Evolutionary conservation across 2,113 vertebrate species (phyloP).

Genomic region (Glaucidium brasilianum): DNA sequence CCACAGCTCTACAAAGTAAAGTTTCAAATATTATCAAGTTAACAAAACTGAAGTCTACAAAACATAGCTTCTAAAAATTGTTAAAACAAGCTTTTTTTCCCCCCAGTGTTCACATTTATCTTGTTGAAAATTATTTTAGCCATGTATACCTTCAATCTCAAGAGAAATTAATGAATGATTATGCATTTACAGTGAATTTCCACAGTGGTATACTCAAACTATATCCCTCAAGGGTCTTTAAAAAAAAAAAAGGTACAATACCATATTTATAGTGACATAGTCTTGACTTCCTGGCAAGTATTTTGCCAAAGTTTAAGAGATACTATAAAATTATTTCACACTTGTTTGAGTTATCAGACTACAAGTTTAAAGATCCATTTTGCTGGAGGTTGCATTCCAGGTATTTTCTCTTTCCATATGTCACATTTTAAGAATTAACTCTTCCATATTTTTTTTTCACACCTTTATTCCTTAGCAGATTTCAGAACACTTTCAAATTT

Average conservation of each 20-base stretch:
- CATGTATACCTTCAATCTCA: not conserved
- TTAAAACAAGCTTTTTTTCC: not conserved
- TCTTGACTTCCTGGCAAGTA: not conserved
- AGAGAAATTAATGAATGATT: not conserved
- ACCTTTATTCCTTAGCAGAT: not conserved
- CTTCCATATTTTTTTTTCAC: not conserved
- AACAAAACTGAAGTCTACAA: not conserved
- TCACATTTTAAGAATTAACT: not conserved
- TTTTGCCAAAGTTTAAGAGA: not conserved
- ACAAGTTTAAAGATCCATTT: not conserved
- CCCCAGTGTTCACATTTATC: not conserved
- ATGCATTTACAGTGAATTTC: not conserved
- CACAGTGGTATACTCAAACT: not conserved
- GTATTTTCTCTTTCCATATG: not conserved
- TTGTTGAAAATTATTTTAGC: not conserved
- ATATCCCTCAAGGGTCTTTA: not conserved
- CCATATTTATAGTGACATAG: not conserved
- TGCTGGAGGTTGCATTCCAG: not conserved
- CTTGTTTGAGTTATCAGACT: not conserved
- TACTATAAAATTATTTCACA: not conserved
- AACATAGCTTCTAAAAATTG: not conserved
- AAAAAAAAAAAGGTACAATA: not conserved
- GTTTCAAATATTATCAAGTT: not conserved
- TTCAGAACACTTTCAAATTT: not conserved
- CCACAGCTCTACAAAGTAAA: not conserved